Evolutionary conservation across 2,797 vertebrate genomes (phyloP), one percentile per base, ranked within the genome.

Genomic region (Meriones psammophilus): DNA sequence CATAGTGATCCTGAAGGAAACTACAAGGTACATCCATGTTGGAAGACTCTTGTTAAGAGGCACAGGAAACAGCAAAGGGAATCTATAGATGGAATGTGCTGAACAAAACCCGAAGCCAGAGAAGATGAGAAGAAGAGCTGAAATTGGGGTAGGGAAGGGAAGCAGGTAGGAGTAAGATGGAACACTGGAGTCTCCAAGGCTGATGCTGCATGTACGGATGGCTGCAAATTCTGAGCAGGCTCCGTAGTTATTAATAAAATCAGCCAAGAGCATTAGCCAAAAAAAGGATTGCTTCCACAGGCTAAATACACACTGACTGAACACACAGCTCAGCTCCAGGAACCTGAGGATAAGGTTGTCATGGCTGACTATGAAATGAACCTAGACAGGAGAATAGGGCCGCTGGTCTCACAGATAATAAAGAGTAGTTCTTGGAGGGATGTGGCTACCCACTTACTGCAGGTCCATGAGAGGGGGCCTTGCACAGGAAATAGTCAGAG

Each of bases 171-270:
- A 33, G 10, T 24, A 13, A 36, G 28, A 26, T 1, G 0, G 6
- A 15, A 3, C 2, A 8, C 1, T 33, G 2, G 30, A 58, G 24
- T 30, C 64, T 58, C 9, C 17, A 9, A 33, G 50, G n/a, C 10
- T 46, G 54, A 18, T 3, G 3, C 1, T 1, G 9, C 10, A 10
- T 4, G 9, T 0, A 0, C 5, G 58, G n/a, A 88, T 46, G 8
- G 7, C 24, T 54, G 0, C 1, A 2, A 1, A 9, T 71, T 85
- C 17, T 4, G 42, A 4, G 33, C 7, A 13, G 60, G 6, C 8
- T 64, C 30, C 0, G 15, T 1, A 8, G 15, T 73, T 73, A 58
- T 20, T 58, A 39, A 4, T 18, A 14, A 30, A 58, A 77, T 54
- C 54, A 68, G 3, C 17, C 0, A 0, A 0, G 8, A 56, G 58